Percentiles rank a stretch among this genome's conserved stretches.
These are phyloP conservation scores for Calameuta filiformis DNA, from an alignment of 2,888 invertebrate genomes.

Conservation along the genomic window DNA sequence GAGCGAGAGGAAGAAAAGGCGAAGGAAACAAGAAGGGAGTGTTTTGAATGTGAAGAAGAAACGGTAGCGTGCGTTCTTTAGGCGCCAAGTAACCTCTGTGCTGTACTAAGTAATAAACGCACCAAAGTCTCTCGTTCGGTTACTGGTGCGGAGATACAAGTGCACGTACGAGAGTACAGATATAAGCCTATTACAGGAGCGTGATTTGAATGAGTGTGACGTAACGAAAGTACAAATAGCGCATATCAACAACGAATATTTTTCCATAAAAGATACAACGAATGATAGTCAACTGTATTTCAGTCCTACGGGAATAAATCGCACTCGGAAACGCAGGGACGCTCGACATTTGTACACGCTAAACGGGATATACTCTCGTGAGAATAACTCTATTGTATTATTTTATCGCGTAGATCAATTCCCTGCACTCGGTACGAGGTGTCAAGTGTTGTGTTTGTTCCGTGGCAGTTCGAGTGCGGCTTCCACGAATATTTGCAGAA, in stretches of 20 bases:
- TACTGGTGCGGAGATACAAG: background rate
- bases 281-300: background rate
- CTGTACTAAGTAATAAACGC: background rate
- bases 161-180: background rate
- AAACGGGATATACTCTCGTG: background rate
- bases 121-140: background rate
- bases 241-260: constrained; percentile 44
- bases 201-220: constrained; percentile 48
- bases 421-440: background rate
- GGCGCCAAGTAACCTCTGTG: background rate
- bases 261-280: constrained; percentile 8
- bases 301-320: background rate
- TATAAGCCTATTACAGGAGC: background rate
- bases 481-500: background rate
- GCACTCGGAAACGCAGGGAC: background rate
- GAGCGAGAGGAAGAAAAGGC: constrained; percentile 19
- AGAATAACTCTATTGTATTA: background rate
- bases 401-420: background rate
- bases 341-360: background rate
- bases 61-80: background rate
- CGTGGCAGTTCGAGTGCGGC: too few species aligned
- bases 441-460: background rate
- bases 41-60: constrained; percentile 24
- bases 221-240: constrained; percentile 54
- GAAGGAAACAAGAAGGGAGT: constrained; percentile 16